phyloP scores from a whole-genome alignment of 2,888 invertebrate species.

The Yponomeuta sedellus region DNA sequence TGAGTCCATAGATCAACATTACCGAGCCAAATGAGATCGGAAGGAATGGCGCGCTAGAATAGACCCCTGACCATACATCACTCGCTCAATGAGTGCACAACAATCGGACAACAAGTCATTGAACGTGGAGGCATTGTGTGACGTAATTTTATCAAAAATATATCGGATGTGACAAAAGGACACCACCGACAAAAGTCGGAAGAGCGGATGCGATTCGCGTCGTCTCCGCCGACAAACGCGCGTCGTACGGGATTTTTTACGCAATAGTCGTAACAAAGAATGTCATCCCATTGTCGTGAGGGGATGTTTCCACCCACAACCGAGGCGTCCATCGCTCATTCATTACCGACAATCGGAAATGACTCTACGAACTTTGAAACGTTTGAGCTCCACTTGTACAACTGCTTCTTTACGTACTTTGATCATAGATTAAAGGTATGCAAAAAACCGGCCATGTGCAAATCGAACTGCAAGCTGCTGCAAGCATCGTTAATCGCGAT shows the following conservation, averaged over 20 bases:
- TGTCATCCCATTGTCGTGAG: conserved; percentile 48
- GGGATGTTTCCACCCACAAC: conserved; percentile 77
- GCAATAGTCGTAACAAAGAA: conserved; percentile 52
- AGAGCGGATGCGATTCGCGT: conserved; percentile 73
- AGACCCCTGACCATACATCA: conserved; percentile 56
- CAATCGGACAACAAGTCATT: conserved; percentile 70
- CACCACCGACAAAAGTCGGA: conserved; percentile 68
- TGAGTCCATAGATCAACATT: conserved; percentile 49
- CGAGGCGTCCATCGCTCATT: conserved; percentile 66
- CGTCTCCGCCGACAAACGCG: conserved; percentile 63
- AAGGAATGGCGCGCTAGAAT: conserved; percentile 49
- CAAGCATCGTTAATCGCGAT: too few species aligned
- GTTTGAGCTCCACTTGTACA: conserved; percentile 56
- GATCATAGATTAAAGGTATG: conserved; percentile 9
- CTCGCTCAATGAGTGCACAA: conserved; percentile 66
- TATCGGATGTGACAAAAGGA: conserved; percentile 63
- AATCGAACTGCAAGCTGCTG: too few species aligned
- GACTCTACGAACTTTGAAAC: conserved; percentile 56
- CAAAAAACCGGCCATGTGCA: too few species aligned
- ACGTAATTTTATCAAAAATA: conserved; percentile 75
- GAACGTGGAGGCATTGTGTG: conserved; percentile 60
- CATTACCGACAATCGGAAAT: conserved; percentile 70
- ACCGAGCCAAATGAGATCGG: conserved; percentile 57
- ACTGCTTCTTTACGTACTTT: conserved; percentile 15
- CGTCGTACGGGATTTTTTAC: conserved; percentile 51